Percentiles rank a stretch among this genome's conserved stretches.
These are phyloP conservation scores for Sakesphorus luctuosus DNA, from an alignment of 2,113 vertebrate species.

Conservation along the genomic window DNA sequence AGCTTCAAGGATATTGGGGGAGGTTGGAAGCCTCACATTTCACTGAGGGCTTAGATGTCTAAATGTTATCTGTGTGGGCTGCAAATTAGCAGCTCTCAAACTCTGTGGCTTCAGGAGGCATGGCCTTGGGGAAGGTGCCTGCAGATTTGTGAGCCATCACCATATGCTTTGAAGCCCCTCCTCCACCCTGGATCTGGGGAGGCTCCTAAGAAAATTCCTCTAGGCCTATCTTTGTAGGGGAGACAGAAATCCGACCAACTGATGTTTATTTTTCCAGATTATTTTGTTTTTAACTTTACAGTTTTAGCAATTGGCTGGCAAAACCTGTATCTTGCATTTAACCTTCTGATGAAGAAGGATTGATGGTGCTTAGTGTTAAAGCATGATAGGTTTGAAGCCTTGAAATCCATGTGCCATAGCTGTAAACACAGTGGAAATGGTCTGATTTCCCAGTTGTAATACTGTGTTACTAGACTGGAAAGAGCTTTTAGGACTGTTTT, in stretches of 20 bases:
- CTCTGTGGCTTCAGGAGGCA: neutral
- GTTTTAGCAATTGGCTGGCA: neutral
- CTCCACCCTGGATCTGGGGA: neutral
- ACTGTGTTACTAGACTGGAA: neutral
- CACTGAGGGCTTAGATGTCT: neutral
- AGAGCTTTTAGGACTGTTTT: neutral
- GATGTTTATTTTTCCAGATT: neutral
- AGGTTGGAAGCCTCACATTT: neutral
- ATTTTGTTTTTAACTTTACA: neutral
- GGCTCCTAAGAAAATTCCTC: neutral
- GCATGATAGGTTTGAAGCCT: neutral
- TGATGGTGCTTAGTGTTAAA: neutral
- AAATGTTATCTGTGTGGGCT: conserved; percentile 18
- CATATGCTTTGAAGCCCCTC: neutral
- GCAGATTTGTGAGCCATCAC: neutral
- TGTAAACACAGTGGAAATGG: neutral
- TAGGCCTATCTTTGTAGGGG: neutral
- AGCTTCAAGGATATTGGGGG: neutral
- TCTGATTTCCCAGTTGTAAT: neutral
- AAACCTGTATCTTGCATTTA: neutral
- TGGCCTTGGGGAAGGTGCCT: neutral
- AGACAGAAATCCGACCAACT: neutral
- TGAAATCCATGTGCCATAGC: neutral
- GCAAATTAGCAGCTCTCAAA: conserved; percentile 2
- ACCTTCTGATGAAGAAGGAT: neutral